Evolutionary conservation across 2,888 invertebrate genomes (phyloP), one percentile per base, ranked within the genome.

Genomic region (Microplitis manilae): DNA sequence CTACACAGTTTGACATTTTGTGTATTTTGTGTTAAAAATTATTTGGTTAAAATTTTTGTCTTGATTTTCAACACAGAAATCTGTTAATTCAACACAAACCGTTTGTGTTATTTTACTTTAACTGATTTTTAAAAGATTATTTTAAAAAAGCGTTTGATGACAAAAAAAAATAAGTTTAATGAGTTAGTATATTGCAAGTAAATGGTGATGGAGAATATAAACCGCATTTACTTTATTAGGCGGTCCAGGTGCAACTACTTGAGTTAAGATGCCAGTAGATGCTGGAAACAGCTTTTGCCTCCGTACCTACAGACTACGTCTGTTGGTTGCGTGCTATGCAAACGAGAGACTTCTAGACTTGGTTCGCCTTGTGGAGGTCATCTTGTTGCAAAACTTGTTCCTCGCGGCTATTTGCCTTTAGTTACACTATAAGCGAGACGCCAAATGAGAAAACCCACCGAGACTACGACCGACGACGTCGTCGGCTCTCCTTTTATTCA

Each of bases 381-480:
- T 83, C 85, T 86, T 86, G 84, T 85, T 83, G 83, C 85, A 83
- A 82, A 87, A 87, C 87, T 85, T 83, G 87, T 87, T 87, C 84
- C 83, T 76, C 41, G 61, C 30, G 77, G 77, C 73, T 69, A 69
- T 68, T 73, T 77, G 61, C 73, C 73, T 50, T 62, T 13, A 69
- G 61, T 41, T 13, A 50, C 13, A 13, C 50, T 50, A 13, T 13
- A 20, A 13, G 13, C 62, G 17, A 20, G 17, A 40, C 50, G 38
- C 64, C 39, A 59, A 77, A 70, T 77, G 30, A 73, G 30, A 50
- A 50, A 50, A 50, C 30, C 30, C 30, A 30, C 30, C 30, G 30
- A 2, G 30, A 4, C 30, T 30, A 30, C 62, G 65, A 15, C 62
- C 39, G 40, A 62, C 64, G 64, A 30, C 60, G 17, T 9, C 73